These are phyloP conservation scores for Mongoloraphidia duomilia DNA, from an alignment of 2,888 invertebrate genomes.

Conservation along the genomic window DNA sequence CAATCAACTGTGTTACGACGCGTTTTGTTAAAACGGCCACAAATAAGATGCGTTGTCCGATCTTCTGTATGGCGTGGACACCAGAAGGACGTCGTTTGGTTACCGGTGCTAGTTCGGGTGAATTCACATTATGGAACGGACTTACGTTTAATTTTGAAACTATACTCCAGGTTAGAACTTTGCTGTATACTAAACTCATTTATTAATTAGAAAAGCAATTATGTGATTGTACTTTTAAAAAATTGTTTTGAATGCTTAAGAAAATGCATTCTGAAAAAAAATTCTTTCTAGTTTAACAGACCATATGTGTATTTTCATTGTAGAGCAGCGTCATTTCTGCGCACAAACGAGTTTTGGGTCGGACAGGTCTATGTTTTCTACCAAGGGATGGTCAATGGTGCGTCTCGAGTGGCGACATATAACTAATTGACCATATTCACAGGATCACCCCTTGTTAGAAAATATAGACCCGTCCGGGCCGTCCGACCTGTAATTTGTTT, in stretches of 20 bases:
- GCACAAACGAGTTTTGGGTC: too few relatives aligned
- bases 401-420: too few relatives aligned
- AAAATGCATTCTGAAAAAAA: not conserved
- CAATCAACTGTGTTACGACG: constrained; percentile 90
- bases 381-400: too few relatives aligned
- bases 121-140: constrained; percentile 99
- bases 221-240: not conserved
- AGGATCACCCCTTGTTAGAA: too few relatives aligned
- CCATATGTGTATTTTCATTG: not conserved
- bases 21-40: constrained; percentile 98
- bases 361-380: too few relatives aligned
- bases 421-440: too few relatives aligned
- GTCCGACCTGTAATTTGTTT: too few relatives aligned
- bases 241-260: not conserved
- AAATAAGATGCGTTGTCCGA: constrained; percentile 98
- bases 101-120: constrained; percentile 97
- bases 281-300: not conserved
- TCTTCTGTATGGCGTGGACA: constrained; percentile 98
- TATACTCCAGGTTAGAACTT: constrained; percentile 73
- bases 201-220: not conserved
- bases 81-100: constrained; percentile 95
- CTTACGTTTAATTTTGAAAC: constrained; percentile 99
- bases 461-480: too few relatives aligned
- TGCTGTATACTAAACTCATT: not conserved
- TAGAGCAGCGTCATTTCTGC: too few relatives aligned